These are phyloP conservation scores for Mirounga angustirostris DNA, from an alignment of 2,113 vertebrate genomes.

Conservation along the genomic window DNA sequence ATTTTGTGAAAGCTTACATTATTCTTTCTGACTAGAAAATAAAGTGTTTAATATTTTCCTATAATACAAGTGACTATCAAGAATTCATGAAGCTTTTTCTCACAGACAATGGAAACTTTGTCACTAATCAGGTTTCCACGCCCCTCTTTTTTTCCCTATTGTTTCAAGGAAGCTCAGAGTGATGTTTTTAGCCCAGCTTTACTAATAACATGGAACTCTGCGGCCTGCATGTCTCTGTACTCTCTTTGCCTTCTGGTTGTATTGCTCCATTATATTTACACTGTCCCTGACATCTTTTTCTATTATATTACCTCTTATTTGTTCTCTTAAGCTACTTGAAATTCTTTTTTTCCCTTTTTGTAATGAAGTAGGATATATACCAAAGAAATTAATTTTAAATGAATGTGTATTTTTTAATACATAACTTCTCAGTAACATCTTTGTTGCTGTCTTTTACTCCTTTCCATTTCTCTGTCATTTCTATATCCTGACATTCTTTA, in stretches of 20 bases:
- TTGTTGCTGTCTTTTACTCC: neutral
- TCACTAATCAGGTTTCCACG: neutral
- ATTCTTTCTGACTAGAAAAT: neutral
- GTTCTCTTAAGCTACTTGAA: neutral
- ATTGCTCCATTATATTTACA: neutral
- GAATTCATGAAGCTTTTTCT: constrained; percentile 17
- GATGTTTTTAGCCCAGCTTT: neutral
- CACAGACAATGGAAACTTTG: neutral
- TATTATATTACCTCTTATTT: neutral
- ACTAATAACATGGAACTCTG: neutral
- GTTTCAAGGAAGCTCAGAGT: neutral
- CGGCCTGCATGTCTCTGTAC: neutral
- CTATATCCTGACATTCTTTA: neutral
- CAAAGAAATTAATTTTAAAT: neutral
- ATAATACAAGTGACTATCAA: neutral
- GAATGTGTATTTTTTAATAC: neutral
- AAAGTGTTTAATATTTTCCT: constrained; percentile 27
- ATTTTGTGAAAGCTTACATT: neutral
- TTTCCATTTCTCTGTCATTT: neutral
- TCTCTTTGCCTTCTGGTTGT: neutral
- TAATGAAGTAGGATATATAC: neutral
- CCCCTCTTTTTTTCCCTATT: neutral
- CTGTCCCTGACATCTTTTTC: neutral
- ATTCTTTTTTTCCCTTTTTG: neutral
- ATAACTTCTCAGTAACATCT: neutral